Evolutionary conservation across 1,140 invertebrate species (phyloP).

Genomic region (Drosophila varians): DNA sequence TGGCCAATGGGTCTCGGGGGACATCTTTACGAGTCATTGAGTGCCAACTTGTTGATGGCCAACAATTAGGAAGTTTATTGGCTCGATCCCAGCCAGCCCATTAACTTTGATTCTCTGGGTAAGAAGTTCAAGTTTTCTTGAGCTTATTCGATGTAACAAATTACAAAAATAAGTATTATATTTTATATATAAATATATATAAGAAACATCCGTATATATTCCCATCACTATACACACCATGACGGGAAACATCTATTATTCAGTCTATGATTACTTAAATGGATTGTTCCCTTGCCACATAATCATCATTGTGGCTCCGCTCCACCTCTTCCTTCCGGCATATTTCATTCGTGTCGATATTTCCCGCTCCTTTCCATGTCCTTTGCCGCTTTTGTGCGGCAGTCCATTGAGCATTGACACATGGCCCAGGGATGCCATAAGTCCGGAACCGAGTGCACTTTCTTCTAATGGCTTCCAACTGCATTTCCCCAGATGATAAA

Average conservation of each 20-base stretch:
- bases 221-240: slow-evolving; percentile 1
- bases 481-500: slow-evolving; percentile 56
- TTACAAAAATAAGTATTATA: no score
- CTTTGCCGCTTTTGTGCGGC: slow-evolving; percentile 4
- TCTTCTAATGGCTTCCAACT: slow-evolving; percentile 38
- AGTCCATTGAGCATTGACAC: slow-evolving; percentile 46
- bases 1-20: neutral
- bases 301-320: slow-evolving; percentile 29
- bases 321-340: slow-evolving; percentile 12
- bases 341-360: slow-evolving; percentile 36
- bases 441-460: slow-evolving; percentile 30
- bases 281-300: slow-evolving; percentile 38
- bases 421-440: slow-evolving; percentile 55
- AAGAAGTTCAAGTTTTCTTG: neutral
- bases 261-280: slow-evolving; percentile 39
- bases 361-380: slow-evolving; percentile 1
- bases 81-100: neutral
- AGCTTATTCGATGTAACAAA: neutral
- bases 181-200: no score
- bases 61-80: slow-evolving; percentile 11
- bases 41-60: slow-evolving; percentile 2
- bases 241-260: slow-evolving; percentile 37
- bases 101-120: neutral
- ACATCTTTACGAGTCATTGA: neutral
- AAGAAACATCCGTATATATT: neutral